Evolutionary conservation across 1,140 invertebrate species (phyloP).

Genomic region (Rhopalosiphum maidis): DNA sequence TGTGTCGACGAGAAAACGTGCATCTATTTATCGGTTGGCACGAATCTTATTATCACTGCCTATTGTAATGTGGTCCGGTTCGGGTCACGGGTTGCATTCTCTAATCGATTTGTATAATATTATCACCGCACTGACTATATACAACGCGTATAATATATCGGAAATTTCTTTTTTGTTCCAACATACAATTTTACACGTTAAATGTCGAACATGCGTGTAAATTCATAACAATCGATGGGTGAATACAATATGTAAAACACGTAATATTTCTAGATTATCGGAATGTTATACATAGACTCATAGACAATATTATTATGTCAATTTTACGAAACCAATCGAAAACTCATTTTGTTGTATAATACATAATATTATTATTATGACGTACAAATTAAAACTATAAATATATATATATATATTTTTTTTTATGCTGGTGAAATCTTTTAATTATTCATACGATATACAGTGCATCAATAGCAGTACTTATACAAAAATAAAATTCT

Average conservation of each 20-base stretch:
- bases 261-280: background rate
- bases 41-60: background rate
- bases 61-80: background rate
- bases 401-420: background rate
- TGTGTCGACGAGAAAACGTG: background rate
- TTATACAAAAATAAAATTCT: background rate
- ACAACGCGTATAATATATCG: background rate
- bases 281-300: background rate
- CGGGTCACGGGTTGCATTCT: constrained; percentile 16
- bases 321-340: background rate
- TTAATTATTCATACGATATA: background rate
- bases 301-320: background rate
- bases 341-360: background rate
- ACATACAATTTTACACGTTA: background rate
- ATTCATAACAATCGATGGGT: constrained; percentile 5
- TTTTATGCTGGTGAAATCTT: background rate
- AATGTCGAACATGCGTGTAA: background rate
- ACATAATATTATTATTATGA: background rate
- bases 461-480: background rate
- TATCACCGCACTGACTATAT: background rate
- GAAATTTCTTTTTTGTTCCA: constrained; percentile 19
- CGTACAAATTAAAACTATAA: background rate
- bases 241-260: background rate
- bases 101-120: background rate
- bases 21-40: background rate